Conservation (phyloP, 2,113 vertebrate species). For the Desmodus rotundus region DNA sequence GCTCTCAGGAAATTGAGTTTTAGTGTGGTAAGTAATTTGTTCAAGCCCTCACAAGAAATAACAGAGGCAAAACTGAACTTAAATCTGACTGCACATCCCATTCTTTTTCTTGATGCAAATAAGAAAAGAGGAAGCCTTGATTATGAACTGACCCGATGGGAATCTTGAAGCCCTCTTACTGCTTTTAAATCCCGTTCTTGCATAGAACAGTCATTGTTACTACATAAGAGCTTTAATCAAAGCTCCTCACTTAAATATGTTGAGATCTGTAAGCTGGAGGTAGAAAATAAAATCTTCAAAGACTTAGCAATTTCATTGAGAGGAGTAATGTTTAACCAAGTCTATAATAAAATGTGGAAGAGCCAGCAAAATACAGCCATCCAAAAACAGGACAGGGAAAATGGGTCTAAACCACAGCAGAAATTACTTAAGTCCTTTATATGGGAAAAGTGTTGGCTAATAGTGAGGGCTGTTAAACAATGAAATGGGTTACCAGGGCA, state of each 20-base stretch:
- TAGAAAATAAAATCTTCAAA: slow-evolving; percentile 64
- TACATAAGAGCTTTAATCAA: neutral
- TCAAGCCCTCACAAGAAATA: neutral
- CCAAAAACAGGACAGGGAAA: slow-evolving; percentile 31
- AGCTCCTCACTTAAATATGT: slow-evolving; percentile 24
- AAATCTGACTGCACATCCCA: neutral
- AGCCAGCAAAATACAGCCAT: slow-evolving; percentile 22
- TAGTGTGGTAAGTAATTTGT: neutral
- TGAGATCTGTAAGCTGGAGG: slow-evolving; percentile 21
- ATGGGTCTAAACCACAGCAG: slow-evolving; percentile 31
- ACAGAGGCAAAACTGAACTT: neutral
- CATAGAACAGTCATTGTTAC: slow-evolving; percentile 22
- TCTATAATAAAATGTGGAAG: slow-evolving; percentile 51
- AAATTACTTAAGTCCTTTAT: slow-evolving; percentile 42
- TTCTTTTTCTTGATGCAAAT: neutral
- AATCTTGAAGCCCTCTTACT: neutral
- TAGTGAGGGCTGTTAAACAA: slow-evolving; percentile 43
- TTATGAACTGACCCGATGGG: neutral
- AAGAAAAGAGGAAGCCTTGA: neutral
- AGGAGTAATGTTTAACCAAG: slow-evolving; percentile 70
- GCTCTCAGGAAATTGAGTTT: neutral
- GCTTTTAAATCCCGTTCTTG: slow-evolving; percentile 28
- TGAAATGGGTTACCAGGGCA: slow-evolving; percentile 62
- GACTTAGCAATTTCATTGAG: slow-evolving; percentile 52
- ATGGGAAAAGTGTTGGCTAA: slow-evolving; percentile 25